Evolutionary conservation across 2,797 vertebrate genomes (phyloP), one percentile per base, ranked within the genome.

Genomic region (Apogon hyalosoma): DNA sequence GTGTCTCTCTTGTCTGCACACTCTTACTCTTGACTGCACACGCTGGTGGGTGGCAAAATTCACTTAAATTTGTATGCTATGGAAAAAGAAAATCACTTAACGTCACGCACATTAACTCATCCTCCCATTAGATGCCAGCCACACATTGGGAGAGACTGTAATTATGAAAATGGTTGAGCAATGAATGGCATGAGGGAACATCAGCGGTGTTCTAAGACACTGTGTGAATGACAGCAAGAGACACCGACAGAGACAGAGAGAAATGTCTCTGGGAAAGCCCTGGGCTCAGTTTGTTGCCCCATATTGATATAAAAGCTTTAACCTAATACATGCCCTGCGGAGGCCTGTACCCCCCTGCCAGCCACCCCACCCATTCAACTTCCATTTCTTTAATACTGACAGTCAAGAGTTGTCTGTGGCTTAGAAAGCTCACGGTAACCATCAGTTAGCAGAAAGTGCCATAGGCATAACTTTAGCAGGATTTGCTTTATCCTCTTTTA

Each of bases 81-180:
- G 1, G 10, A 61, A 67, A 85, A 77, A 56, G 12, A 79, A 73
- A 83, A 65, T 64, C 46, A 64, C 60, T 81, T 83, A 71, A 69
- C 38, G 47, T 71, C 73, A 80, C 7, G 11, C 55, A 45, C 69
- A 71, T 85, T 69, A 85, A 71, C 52, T 70, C 52, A 72, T 87
- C 69, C 75, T 56, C 52, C 69, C 73, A 73, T 84, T 78, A 83
- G 70, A 85, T 49, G 55, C 50, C 80, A 77, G 40, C 61, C 63
- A 40, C 72, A 75, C 63, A 39, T 54, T 60, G 60, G 63, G 73
- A 77, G 58, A 87, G 64, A 56, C 52, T 80, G 69, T 84, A 86
- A 90, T 88, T 84, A 88, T 77, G 63, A 73, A 84, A 69, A 73
- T 74, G 61, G 68, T 70, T 78, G 69, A 67, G 67, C 77, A 69